phyloP scores from a whole-genome alignment of 92 coral and sea anemone genomes.

The Heteractis magnifica region DNA sequence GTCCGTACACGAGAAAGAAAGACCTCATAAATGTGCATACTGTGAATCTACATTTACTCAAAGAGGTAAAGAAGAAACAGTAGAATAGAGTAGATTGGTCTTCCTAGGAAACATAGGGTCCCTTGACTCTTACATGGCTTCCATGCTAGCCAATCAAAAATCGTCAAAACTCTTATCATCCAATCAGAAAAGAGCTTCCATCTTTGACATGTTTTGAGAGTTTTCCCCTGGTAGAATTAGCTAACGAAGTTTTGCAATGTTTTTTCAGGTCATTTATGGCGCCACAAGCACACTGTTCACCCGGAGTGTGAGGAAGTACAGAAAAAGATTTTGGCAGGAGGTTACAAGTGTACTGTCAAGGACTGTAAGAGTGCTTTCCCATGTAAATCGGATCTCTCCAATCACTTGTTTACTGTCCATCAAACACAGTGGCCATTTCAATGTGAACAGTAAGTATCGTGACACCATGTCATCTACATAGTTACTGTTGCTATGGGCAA shows the following conservation, averaged over 20 bases:
- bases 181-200: too few relatives aligned
- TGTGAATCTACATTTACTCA: conserved; percentile 83
- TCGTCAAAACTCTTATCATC: too few relatives aligned
- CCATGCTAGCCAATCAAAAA: background rate
- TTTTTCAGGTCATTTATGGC: conserved; percentile 82
- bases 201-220: too few relatives aligned
- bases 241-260: background rate
- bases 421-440: conserved; percentile 18
- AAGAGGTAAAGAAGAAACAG: conserved; percentile 46
- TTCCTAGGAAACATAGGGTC: background rate
- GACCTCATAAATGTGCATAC: conserved; percentile 77
- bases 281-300: conserved; percentile 80
- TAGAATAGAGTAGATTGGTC: background rate
- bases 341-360: conserved; percentile 52
- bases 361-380: conserved; percentile 54
- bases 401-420: conserved; percentile 49
- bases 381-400: conserved; percentile 53
- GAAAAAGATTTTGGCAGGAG: conserved; percentile 48
- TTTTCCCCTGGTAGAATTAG: too few relatives aligned
- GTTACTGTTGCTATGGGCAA: background rate
- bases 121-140: background rate
- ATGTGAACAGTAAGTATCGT: conserved; percentile 30
- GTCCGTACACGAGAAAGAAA: conserved; percentile 65
- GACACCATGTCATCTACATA: background rate
- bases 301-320: conserved; percentile 75